Conservation (phyloP, 2,888 invertebrate species). For the Sussaba pulchella region DNA sequence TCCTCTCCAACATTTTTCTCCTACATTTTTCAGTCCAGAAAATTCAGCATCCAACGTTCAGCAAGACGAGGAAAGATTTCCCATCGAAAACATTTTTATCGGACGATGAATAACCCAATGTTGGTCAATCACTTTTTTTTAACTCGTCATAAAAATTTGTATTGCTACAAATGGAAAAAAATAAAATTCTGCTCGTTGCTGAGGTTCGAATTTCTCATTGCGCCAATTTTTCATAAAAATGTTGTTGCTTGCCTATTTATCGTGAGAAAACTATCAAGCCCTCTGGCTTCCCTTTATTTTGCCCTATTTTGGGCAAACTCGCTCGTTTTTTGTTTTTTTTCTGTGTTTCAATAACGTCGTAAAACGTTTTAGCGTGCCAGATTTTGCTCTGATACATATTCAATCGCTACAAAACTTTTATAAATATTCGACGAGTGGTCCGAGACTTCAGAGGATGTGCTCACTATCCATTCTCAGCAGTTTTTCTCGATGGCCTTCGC, state of each 20-base stretch:
- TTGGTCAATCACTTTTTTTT: too few species aligned
- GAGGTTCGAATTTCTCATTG: too few species aligned
- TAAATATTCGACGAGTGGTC: conserved; percentile 45
- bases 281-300: neutral
- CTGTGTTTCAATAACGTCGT: conserved; percentile 24
- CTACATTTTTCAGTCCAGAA: conserved; percentile 17
- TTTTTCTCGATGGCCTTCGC: conserved; percentile 39
- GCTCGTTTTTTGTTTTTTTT: neutral
- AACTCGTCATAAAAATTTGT: too few species aligned
- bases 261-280: neutral
- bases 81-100: too few species aligned
- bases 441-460: conserved; percentile 36
- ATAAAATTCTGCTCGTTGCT: too few species aligned
- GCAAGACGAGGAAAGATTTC: too few species aligned
- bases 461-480: conserved; percentile 30
- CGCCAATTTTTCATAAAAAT: too few species aligned
- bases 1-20: conserved; percentile 19
- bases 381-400: conserved; percentile 41
- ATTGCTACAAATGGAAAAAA: too few species aligned
- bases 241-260: too few species aligned
- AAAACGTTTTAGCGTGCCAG: conserved; percentile 14
- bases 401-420: conserved; percentile 42
- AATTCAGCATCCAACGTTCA: too few species aligned
- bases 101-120: too few species aligned
- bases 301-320: conserved; percentile 30